A percentile compares a stretch with the other conserved stretches of the same genome.
Evolutionary conservation across 1,140 invertebrate genomes (phyloP).

Genomic region (Philopotamus ludificatus): DNA sequence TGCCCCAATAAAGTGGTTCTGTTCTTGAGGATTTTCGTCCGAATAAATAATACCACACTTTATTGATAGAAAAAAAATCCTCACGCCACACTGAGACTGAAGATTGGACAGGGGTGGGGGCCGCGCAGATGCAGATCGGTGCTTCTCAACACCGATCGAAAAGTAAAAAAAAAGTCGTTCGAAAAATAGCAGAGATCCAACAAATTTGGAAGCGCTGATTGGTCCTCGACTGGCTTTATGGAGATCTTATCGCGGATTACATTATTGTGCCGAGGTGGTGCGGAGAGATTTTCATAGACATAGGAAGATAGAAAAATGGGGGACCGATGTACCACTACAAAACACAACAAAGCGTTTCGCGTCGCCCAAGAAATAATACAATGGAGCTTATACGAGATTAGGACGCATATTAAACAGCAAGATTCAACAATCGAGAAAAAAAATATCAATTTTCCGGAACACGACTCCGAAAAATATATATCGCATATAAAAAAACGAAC

Average conservation of each 20-base stretch:
- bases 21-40: conserved; percentile 7
- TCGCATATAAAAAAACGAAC: no score
- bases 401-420: not conserved
- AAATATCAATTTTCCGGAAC: no score
- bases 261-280: conserved; percentile 21
- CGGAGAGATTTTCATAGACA: conserved; percentile 19
- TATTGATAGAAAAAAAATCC: conserved; percentile 18
- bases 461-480: no score
- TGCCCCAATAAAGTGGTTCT: conserved; percentile 16
- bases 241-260: conserved; percentile 29
- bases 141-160: no score
- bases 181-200: no score
- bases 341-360: conserved; percentile 16
- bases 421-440: not conserved
- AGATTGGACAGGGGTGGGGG: conserved; percentile 14
- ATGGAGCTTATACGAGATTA: not conserved
- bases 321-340: conserved; percentile 2
- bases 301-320: conserved; percentile 13
- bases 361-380: not conserved
- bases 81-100: not conserved
- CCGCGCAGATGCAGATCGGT: no score
- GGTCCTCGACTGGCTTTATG: conserved; percentile 10
- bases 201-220: not conserved
- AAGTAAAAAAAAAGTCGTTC: no score
- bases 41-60: conserved; percentile 27